Conservation (phyloP, 2,888 invertebrate species). For the Hetaerina titia region DNA sequence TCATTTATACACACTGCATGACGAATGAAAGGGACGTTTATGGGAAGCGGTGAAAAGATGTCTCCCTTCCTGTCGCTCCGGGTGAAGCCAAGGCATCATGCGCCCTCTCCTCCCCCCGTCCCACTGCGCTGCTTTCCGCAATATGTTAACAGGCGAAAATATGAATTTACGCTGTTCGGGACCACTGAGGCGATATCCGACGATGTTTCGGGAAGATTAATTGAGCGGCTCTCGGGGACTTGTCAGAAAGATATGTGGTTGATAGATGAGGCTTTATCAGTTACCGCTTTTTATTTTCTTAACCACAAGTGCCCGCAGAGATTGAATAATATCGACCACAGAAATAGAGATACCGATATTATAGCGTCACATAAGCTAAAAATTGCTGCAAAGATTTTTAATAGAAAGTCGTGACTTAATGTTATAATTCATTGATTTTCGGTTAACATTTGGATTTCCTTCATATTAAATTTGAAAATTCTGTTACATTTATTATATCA, state of each 20-base stretch:
- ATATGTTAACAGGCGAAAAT: background rate
- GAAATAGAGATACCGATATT: too few species aligned
- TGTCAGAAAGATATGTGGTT: constrained; percentile 18
- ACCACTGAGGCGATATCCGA: background rate
- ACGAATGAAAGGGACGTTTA: constrained; percentile 14
- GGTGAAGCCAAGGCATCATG: background rate
- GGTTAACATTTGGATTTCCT: too few species aligned
- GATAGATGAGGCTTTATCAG: constrained; percentile 39
- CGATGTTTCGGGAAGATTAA: background rate
- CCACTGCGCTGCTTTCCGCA: background rate
- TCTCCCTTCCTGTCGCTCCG: background rate
- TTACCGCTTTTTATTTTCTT: background rate
- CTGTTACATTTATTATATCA: too few species aligned
- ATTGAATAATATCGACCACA: too few species aligned
- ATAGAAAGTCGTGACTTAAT: too few species aligned
- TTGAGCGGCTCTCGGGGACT: constrained; percentile 2
- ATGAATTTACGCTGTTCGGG: background rate
- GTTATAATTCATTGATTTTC: too few species aligned
- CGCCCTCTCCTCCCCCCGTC: background rate
- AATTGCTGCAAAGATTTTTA: too few species aligned
- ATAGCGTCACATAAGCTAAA: too few species aligned
- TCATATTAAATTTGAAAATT: too few species aligned
- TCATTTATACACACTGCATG: background rate
- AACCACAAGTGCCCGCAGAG: too few species aligned
- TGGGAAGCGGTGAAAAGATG: background rate